These are phyloP conservation scores for Zaprionus nigranus DNA, from an alignment of 1,140 invertebrate genomes.

Conservation along the genomic window DNA sequence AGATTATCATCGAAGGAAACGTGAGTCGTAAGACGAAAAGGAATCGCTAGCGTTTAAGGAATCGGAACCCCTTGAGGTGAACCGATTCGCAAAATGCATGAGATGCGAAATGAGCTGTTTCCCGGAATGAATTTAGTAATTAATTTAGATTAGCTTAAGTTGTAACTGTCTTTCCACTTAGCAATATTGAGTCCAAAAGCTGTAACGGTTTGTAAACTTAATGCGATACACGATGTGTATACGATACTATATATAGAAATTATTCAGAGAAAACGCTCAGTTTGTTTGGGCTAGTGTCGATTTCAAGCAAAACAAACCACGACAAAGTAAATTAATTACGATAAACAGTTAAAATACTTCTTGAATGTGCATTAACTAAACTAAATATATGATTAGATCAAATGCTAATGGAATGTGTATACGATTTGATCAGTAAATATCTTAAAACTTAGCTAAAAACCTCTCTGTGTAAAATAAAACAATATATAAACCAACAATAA, in stretches of 20 bases:
- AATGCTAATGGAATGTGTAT: conserved; percentile 41
- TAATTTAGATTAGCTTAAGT: conserved; percentile 26
- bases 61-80: conserved; percentile 83
- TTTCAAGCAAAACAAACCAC: conserved; percentile 20
- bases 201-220: conserved; percentile 23
- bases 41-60: conserved; percentile 84
- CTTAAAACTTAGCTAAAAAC: conserved; percentile 36
- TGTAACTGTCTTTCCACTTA: conserved; percentile 26
- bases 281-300: conserved; percentile 31
- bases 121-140: conserved; percentile 31
- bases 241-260: neutral
- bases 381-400: conserved; percentile 32
- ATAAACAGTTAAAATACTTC: conserved; percentile 18
- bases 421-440: conserved; percentile 38
- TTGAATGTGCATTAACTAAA: conserved; percentile 45
- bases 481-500: conserved; percentile 14
- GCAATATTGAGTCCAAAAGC: conserved; percentile 17
- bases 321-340: neutral
- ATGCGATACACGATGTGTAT: conserved; percentile 18
- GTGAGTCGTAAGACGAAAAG: conserved; percentile 83
- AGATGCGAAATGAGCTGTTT: conserved; percentile 10
- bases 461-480: conserved; percentile 47
- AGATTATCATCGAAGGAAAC: conserved; percentile 84
- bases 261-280: conserved; percentile 30
- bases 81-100: conserved; percentile 74